A percentile compares a stretch with the other conserved stretches of the same genome.
These are phyloP conservation scores for Napeogenes sylphis DNA, from an alignment of 2,888 invertebrate genomes.

Conservation along the genomic window DNA sequence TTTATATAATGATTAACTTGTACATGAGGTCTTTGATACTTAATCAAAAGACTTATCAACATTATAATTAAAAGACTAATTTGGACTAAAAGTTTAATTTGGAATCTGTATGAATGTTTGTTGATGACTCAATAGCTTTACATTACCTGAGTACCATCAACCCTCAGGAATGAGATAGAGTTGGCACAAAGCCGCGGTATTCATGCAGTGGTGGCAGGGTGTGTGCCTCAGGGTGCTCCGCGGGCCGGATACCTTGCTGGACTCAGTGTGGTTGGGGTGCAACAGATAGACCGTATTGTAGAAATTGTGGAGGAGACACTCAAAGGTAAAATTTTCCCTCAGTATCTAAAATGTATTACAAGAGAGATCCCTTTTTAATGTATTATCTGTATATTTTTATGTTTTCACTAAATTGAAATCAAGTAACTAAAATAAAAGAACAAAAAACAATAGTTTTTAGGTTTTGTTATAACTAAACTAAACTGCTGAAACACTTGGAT, in stretches of 20 bases:
- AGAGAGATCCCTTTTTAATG: neutral
- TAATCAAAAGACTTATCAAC: too few species aligned
- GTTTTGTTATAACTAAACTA: too few species aligned
- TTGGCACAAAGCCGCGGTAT: constrained; percentile 85
- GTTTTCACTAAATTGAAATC: too few species aligned
- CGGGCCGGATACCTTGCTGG: constrained; percentile 83
- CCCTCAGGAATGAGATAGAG: constrained; percentile 87
- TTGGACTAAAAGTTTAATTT: too few species aligned
- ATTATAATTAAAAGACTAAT: too few species aligned
- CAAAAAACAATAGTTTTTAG: too few species aligned
- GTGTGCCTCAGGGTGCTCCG: constrained; percentile 96
- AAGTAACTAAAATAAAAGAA: too few species aligned
- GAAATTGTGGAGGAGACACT: constrained; percentile 98
- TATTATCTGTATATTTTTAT: too few species aligned
- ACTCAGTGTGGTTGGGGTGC: constrained; percentile 97
- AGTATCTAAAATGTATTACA: constrained; percentile 2
- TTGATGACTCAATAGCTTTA: neutral
- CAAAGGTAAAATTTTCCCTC: constrained; percentile 79
- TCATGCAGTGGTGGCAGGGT: constrained; percentile 96
- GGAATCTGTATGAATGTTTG: neutral
- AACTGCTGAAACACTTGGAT: too few species aligned
- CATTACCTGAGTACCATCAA: neutral
- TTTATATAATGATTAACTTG: too few species aligned
- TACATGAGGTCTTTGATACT: too few species aligned
- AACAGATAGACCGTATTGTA: constrained; percentile 97